Percentiles rank a stretch among this genome's conserved stretches.
Evolutionary conservation across 2,888 invertebrate species (phyloP).

Genomic region (Drosophila ezoana): DNA sequence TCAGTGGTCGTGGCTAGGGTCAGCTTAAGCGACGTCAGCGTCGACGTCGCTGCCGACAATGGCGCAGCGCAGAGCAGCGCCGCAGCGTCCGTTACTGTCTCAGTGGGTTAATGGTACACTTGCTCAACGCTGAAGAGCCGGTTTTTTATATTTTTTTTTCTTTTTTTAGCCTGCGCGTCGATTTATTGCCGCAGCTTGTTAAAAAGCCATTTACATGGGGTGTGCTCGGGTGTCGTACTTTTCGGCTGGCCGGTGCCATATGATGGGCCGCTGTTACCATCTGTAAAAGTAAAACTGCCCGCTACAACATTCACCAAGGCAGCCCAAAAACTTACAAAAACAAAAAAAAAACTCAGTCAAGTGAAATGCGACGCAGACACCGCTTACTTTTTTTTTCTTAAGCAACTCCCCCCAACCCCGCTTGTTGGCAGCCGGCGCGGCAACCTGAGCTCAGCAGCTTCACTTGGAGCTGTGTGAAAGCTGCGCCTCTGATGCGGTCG

Average conservation of each 20-base stretch:
- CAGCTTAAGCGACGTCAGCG: slow-evolving; percentile 23
- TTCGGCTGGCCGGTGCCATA: slow-evolving; percentile 52
- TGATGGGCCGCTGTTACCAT: slow-evolving; percentile 45
- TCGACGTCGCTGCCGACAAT: slow-evolving; percentile 9
- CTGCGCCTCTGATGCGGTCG: slow-evolving; percentile 49
- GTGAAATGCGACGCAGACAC: slow-evolving; percentile 64
- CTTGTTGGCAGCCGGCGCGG: slow-evolving; percentile 1
- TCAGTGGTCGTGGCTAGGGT: slow-evolving; percentile 51
- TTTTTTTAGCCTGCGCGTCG: slow-evolving; percentile 46
- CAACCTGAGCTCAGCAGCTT: slow-evolving; percentile 33
- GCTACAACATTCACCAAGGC: slow-evolving; percentile 67
- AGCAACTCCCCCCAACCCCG: slow-evolving; percentile 6
- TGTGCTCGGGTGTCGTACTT: slow-evolving; percentile 24
- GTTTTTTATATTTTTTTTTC: slow-evolving; percentile 24
- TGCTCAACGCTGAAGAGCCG: slow-evolving; percentile 72
- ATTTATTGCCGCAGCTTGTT: slow-evolving; percentile 74
- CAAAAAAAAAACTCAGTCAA: slow-evolving; percentile 47
- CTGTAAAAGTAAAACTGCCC: slow-evolving; percentile 78
- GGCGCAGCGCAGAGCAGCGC: slow-evolving; percentile 7
- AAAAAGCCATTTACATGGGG: slow-evolving; percentile 74
- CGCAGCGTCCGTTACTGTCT: slow-evolving; percentile 78
- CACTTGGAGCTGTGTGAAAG: slow-evolving; percentile 72
- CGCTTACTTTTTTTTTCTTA: slow-evolving; percentile 70
- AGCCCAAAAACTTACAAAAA: slow-evolving; percentile 50
- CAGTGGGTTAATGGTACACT: slow-evolving; percentile 85